Conservation (phyloP, 1,140 invertebrate genomes). For the Trichonephila inaurata region DNA sequence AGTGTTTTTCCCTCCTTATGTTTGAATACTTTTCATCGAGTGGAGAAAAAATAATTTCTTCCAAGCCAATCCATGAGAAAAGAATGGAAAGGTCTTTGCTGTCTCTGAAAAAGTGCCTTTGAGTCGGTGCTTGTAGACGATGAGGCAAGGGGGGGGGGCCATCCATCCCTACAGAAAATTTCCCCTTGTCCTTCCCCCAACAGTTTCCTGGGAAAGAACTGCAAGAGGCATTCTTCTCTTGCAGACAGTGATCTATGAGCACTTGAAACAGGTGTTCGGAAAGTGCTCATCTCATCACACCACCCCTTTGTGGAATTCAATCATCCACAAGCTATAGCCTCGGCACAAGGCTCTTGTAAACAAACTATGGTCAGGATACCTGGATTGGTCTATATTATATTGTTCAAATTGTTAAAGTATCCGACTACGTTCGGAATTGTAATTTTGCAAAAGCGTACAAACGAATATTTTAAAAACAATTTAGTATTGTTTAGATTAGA, state of each 20-base stretch:
- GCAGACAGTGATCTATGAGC: background rate
- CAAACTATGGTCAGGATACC: background rate
- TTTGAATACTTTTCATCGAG: background rate
- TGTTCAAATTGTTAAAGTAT: constrained; percentile 3
- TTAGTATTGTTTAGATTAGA: too few relatives aligned
- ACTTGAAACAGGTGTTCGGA: background rate
- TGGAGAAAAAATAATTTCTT: background rate
- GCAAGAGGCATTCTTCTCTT: background rate
- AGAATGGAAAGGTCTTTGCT: background rate
- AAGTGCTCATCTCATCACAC: background rate
- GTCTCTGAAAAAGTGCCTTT: background rate
- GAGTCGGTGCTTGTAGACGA: background rate
- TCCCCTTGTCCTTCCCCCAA: background rate
- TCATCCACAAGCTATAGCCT: background rate
- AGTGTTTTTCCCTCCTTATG: background rate
- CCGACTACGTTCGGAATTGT: too few relatives aligned
- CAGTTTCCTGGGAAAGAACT: constrained; percentile 20
- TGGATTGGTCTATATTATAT: background rate
- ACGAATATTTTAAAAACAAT: too few relatives aligned
- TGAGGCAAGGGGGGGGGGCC: too few relatives aligned
- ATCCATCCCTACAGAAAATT: background rate
- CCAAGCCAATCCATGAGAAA: background rate
- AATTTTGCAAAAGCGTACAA: too few relatives aligned
- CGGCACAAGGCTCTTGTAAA: background rate
- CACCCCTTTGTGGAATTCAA: background rate